These are phyloP conservation scores for Hypomesus transpacificus DNA, from an alignment of 2,113 vertebrate genomes.

Conservation along the genomic window DNA sequence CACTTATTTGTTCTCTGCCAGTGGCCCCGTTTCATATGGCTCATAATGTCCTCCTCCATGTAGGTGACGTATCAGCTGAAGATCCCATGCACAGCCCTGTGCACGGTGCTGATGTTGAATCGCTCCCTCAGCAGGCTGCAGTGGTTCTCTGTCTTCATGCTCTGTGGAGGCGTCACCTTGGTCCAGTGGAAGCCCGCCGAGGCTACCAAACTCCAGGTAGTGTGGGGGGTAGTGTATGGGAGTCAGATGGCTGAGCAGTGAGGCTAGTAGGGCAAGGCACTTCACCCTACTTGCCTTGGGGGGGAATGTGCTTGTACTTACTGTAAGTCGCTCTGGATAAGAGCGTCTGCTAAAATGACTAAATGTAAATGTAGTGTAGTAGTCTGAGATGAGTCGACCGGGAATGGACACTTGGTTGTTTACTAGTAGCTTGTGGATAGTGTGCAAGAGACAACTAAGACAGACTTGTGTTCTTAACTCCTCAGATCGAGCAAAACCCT, in stretches of 20 bases:
- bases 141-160: constrained; percentile 93
- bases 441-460: no score
- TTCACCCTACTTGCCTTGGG: no score
- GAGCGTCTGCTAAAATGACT: no score
- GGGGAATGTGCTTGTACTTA: no score
- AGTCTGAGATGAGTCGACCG: background rate
- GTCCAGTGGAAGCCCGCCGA: constrained; percentile 92
- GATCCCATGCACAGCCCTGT: constrained; percentile 95
- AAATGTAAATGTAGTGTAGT: constrained; percentile 70
- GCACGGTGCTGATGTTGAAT: constrained; percentile 91
- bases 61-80: constrained; percentile 97
- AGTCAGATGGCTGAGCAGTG: no score
- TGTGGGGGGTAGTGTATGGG: no score
- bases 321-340: no score
- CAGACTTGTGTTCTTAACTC: background rate
- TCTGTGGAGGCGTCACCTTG: constrained; percentile 86
- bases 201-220: constrained; percentile 86
- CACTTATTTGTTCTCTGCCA: background rate
- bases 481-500: constrained; percentile 89
- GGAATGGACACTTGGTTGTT: background rate
- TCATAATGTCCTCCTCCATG: background rate
- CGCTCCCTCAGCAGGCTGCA: constrained; percentile 86
- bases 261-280: no score
- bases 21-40: background rate
- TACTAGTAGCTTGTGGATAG: no score